These are phyloP conservation scores for Aphelenchoides besseyi DNA, from an alignment of 1,140 invertebrate genomes.

Conservation along the genomic window DNA sequence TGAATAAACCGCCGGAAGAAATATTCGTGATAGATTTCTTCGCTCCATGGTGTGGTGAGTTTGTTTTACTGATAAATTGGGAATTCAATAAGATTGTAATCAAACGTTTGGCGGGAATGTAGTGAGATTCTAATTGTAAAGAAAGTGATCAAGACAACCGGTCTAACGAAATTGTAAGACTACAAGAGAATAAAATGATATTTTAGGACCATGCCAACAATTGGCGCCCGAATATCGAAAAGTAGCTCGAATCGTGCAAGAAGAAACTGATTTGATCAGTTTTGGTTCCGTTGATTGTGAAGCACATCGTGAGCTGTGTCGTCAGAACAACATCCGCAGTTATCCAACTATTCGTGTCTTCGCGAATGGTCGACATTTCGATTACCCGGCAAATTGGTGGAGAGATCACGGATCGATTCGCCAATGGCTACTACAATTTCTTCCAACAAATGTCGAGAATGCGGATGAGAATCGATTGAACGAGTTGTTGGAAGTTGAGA, in stretches of 20 bases:
- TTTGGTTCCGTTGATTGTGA: slow-evolving; percentile 74
- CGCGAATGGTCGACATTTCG: slow-evolving; percentile 62
- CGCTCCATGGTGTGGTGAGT: slow-evolving; percentile 72
- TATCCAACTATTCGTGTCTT: slow-evolving; percentile 75
- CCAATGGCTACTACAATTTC: slow-evolving; percentile 50
- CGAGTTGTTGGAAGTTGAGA: slow-evolving; percentile 63
- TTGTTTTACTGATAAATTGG: slow-evolving; percentile 69
- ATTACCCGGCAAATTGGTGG: slow-evolving; percentile 62
- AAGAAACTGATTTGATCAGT: slow-evolving; percentile 66
- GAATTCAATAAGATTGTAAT: slow-evolving; percentile 26
- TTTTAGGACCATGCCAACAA: slow-evolving; percentile 1
- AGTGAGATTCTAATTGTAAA: not conserved
- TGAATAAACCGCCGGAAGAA: slow-evolving; percentile 64
- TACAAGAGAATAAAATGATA: not conserved
- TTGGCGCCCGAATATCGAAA: slow-evolving; percentile 58
- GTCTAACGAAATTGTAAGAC: not conserved
- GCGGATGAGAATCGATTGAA: slow-evolving; percentile 41
- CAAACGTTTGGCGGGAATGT: slow-evolving; percentile 16
- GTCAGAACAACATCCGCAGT: slow-evolving; percentile 68
- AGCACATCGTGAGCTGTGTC: slow-evolving; percentile 68
- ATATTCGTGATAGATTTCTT: slow-evolving; percentile 73
- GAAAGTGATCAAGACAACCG: slow-evolving; percentile 6
- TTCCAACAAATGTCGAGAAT: slow-evolving; percentile 52
- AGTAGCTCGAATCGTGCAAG: slow-evolving; percentile 40
- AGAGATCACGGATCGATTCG: slow-evolving; percentile 54